Evolutionary conservation across 2,888 invertebrate species (phyloP), one percentile per base, ranked within the genome.

Genomic region (Calliopum simillimum): DNA sequence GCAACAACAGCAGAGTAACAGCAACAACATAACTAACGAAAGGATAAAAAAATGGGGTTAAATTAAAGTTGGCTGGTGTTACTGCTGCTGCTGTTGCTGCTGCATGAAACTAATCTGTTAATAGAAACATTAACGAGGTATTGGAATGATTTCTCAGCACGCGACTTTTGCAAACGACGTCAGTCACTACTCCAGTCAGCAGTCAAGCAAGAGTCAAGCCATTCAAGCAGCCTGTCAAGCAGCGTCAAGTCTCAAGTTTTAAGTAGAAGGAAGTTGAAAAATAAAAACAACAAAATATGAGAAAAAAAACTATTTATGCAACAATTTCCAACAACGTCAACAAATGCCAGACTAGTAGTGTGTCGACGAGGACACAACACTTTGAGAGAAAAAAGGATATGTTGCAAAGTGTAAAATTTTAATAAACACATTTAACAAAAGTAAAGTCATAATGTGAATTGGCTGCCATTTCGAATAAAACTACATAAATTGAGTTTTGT

Each of bases 91-190:
- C 43, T 43, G n/a, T n/a, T 43, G 43, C 16, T 25, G 46, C 47
- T 46, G 66, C 41, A 33, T 61, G 44, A 23, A 73, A 78, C 78
- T 80, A 83, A 82, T 82, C 80, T 81, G 79, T 82, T 82, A 82
- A 83, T 82, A 80, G 81, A 82, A 82, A 82, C 82, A 83, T 83
- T 83, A 83, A 81, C 81, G 78, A 81, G 79, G 78, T 78, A 77
- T 79, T 80, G 74, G 74, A 82, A 81, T 82, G 78, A 79, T 81
- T 80, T 78, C 75, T 62, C 49, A 78, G 76, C 82, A 83, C 81
- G 83, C 83, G 79, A 83, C 78, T 73, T n/a, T 47, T 49, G 53
- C 69, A 53, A 53, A 53, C 19, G 19, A 53, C n/a, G 12, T 21
- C 53, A 12, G 23, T 19, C 23, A n/a, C 53, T 21, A 14, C 4